Conservation (phyloP, 2,113 vertebrate species). For the Pangasianodon hypophthalmus region DNA sequence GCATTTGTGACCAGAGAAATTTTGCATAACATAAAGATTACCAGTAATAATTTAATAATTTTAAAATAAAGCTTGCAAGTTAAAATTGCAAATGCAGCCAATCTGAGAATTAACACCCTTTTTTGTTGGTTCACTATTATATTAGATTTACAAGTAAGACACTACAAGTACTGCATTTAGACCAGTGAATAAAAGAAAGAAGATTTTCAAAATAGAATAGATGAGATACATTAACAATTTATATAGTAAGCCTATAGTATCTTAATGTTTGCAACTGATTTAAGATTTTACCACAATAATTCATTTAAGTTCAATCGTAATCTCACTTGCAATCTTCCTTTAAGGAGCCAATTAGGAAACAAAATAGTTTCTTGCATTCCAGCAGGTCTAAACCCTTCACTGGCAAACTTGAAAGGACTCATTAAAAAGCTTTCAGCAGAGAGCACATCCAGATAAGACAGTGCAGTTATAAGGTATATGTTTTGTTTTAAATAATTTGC, state of each 20-base stretch:
- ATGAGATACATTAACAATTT: background rate
- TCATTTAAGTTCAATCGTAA: background rate
- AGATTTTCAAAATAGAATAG: background rate
- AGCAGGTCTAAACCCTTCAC: constrained; percentile 59
- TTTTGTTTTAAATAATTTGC: constrained; percentile 52
- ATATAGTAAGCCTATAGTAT: background rate
- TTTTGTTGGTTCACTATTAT: background rate
- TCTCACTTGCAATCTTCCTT: constrained; percentile 8
- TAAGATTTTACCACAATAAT: background rate
- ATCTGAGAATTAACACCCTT: background rate
- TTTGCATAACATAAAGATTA: background rate
- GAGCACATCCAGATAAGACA: background rate
- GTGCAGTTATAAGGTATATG: constrained; percentile 60
- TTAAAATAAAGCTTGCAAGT: background rate
- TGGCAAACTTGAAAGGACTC: constrained; percentile 55
- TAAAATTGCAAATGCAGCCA: background rate
- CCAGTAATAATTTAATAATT: background rate
- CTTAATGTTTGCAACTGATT: background rate
- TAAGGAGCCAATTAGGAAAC: constrained; percentile 26
- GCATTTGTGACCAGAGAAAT: background rate
- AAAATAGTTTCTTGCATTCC: constrained; percentile 30
- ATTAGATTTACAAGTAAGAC: background rate
- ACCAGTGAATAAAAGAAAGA: background rate
- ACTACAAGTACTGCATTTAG: background rate
- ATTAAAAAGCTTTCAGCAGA: constrained; percentile 2